Percentiles rank a stretch among this genome's conserved stretches.
Conservation (phyloP, 1,140 invertebrate species). For the Gonatopus flavifemur region DNA sequence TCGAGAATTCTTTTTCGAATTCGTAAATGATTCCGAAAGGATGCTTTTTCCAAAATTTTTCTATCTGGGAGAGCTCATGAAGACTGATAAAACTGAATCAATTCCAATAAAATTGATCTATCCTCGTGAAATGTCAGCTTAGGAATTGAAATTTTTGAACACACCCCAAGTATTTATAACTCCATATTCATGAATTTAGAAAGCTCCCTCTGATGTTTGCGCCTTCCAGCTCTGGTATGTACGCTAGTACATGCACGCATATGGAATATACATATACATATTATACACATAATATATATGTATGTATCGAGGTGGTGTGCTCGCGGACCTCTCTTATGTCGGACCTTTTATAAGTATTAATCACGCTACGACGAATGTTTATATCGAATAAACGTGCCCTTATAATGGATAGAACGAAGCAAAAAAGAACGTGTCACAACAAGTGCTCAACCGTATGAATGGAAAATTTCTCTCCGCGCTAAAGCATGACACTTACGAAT, state of each 20-base stretch:
- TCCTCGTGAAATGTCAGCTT: too few species aligned
- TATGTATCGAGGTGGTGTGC: slow-evolving; percentile 34
- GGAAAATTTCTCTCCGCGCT: slow-evolving; percentile 27
- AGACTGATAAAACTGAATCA: too few species aligned
- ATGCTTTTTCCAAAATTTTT: too few species aligned
- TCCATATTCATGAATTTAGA: too few species aligned
- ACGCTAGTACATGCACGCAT: background rate
- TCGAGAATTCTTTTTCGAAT: too few species aligned
- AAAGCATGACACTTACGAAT: slow-evolving; percentile 32
- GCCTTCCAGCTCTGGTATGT: too few species aligned
- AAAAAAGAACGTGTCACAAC: slow-evolving; percentile 23
- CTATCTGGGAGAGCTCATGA: too few species aligned
- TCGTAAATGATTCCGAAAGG: too few species aligned
- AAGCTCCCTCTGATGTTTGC: too few species aligned
- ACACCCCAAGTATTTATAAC: too few species aligned
- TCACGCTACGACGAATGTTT: slow-evolving; percentile 29
- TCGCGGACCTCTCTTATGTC: slow-evolving; percentile 23
- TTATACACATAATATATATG: slow-evolving; percentile 19
- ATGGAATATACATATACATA: slow-evolving; percentile 4
- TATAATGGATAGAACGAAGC: slow-evolving; percentile 22
- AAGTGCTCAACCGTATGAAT: slow-evolving; percentile 25
- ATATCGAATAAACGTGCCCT: slow-evolving; percentile 31
- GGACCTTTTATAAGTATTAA: slow-evolving; percentile 32
- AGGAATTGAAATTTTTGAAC: too few species aligned
- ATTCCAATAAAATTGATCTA: too few species aligned